A percentile compares a stretch with the other conserved stretches of the same genome.
phyloP scores from a whole-genome alignment of 64 coral and sea anemone genomes.

The Pocillopora verrucosa region DNA sequence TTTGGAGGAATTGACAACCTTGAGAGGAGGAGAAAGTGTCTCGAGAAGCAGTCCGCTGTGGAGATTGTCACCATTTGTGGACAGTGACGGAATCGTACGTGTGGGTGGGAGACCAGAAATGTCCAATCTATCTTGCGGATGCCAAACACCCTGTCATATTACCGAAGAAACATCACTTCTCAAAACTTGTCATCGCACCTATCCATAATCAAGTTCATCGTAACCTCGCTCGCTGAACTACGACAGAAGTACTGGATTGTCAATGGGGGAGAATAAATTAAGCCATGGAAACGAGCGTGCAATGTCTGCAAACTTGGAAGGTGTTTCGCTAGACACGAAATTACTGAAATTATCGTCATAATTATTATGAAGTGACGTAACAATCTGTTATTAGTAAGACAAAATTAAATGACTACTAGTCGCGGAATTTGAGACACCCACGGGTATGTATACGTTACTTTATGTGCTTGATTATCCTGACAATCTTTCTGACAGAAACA shows the following conservation, averaged over 20 bases:
- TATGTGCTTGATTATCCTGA: too few species aligned
- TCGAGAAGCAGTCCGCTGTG: background rate
- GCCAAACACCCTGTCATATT: constrained; percentile 32
- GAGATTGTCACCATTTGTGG: too few species aligned
- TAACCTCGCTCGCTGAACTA: constrained; percentile 17
- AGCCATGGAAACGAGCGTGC: constrained; percentile 5
- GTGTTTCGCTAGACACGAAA: too few species aligned
- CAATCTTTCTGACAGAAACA: too few species aligned
- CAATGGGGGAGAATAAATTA: constrained; percentile 34
- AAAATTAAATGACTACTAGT: too few species aligned
- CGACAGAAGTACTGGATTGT: constrained; percentile 41
- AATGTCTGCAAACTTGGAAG: constrained; percentile 14
- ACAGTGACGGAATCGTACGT: too few species aligned
- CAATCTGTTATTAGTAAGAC: too few species aligned
- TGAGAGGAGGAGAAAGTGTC: background rate
- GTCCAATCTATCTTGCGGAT: constrained; percentile 9
- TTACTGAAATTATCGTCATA: too few species aligned
- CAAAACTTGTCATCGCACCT: constrained; percentile 5
- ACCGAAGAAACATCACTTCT: constrained; percentile 32
- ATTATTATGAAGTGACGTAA: too few species aligned
- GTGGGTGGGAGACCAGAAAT: constrained; percentile 14
- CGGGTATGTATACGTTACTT: too few species aligned
- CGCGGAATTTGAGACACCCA: too few species aligned
- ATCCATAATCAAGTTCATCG: constrained; percentile 12
- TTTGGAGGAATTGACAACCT: constrained; percentile 1